Evolutionary conservation across 1,140 invertebrate species (phyloP).

Genomic region (Lethrus apterus): DNA sequence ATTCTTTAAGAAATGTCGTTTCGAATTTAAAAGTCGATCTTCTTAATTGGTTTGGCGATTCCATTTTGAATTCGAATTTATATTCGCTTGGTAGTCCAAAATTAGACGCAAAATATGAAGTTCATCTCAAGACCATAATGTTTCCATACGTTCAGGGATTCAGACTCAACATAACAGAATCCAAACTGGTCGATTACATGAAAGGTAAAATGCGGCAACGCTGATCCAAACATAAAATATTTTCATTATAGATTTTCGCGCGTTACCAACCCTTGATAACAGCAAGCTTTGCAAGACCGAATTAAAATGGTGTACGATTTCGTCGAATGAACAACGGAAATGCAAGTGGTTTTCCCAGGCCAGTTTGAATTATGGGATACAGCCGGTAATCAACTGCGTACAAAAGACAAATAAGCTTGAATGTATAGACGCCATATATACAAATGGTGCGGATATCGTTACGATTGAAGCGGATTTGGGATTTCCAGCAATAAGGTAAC

Average conservation of each 20-base stretch:
- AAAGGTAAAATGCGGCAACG: no score
- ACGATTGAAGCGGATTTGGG: conserved; percentile 61
- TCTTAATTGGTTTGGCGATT: conserved; percentile 1
- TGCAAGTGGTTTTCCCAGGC: conserved; percentile 52
- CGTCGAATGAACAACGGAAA: conserved; percentile 47
- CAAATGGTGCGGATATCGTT: conserved; percentile 56
- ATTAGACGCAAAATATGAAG: neutral
- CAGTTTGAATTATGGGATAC: conserved; percentile 48
- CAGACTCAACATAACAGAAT: no score
- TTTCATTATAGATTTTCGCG: conserved; percentile 10
- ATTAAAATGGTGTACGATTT: conserved; percentile 53
- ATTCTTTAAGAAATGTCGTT: neutral
- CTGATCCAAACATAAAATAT: no score
- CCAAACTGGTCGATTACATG: no score
- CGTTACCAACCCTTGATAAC: conserved; percentile 20
- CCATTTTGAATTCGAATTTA: no score
- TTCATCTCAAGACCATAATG: neutral
- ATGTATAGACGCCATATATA: conserved; percentile 54
- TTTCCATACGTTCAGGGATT: neutral
- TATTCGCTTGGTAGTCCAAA: no score
- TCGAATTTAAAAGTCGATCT: neutral
- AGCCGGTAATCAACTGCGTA: conserved; percentile 44
- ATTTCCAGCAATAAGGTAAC: conserved; percentile 59
- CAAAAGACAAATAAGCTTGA: conserved; percentile 37
- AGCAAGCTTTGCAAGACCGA: conserved; percentile 41